A percentile compares a stretch with the other conserved stretches of the same genome.
phyloP scores from a whole-genome alignment of 2,797 vertebrate species.

The Hirundo rustica region DNA sequence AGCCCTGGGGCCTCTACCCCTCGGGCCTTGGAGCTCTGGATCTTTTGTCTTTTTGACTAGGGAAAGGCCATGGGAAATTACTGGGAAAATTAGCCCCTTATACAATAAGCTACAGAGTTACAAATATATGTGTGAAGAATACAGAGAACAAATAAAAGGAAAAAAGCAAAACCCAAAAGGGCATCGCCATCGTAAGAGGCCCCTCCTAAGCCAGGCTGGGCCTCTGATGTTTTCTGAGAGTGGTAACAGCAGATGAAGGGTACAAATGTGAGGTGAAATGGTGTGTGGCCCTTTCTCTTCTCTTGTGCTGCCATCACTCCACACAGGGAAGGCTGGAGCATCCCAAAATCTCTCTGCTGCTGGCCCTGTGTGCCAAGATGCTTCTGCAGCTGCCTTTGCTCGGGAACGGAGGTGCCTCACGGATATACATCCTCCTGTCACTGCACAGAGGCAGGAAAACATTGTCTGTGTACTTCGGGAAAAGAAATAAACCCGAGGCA shows the following conservation, averaged over 20 bases:
- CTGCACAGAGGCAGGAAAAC: background rate
- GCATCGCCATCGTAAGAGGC: background rate
- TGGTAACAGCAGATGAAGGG: background rate
- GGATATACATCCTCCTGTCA: fast-evolving
- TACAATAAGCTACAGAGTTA: background rate
- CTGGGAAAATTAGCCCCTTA: background rate
- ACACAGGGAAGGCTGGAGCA: fast-evolving
- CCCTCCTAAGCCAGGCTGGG: background rate
- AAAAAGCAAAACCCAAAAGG: background rate
- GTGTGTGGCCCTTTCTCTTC: background rate
- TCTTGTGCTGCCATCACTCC: background rate
- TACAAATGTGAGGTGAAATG: background rate
- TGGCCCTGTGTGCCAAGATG: background rate
- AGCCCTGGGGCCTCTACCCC: background rate
- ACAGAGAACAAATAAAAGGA: background rate
- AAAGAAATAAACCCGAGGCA: slow-evolving; percentile 16
- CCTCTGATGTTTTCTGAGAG: background rate
- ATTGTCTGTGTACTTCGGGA: background rate
- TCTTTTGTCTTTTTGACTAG: background rate
- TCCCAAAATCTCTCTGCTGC: fast-evolving
- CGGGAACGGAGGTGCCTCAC: background rate
- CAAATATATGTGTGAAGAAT: background rate
- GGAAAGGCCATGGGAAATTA: background rate
- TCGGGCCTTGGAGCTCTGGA: background rate
- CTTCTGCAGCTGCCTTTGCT: background rate